Conservation (phyloP, 2,888 invertebrate species). For the Sinohyriopsis cumingii region DNA sequence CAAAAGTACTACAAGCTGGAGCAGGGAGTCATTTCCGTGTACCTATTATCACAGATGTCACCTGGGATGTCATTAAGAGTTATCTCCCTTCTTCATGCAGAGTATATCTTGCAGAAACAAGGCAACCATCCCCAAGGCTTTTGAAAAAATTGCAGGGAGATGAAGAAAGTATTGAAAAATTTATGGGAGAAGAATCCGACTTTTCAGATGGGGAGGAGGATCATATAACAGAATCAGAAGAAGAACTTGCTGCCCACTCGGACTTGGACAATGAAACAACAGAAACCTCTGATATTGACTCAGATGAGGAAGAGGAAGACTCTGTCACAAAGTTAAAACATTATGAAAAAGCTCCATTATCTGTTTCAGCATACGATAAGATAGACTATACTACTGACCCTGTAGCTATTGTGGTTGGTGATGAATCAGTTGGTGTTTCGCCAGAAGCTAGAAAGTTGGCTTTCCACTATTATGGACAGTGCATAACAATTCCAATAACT, state of each 20-base stretch:
- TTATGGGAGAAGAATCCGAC: background rate
- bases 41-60: constrained; percentile 79
- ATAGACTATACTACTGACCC: constrained; percentile 26
- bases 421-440: constrained; percentile 92
- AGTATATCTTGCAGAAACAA: constrained; percentile 45
- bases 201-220: background rate
- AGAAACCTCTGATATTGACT: background rate
- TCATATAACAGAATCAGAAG: background rate
- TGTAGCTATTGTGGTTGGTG: constrained; percentile 85
- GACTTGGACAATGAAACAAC: constrained; percentile 5
- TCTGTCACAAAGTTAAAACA: constrained; percentile 11
- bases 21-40: constrained; percentile 89
- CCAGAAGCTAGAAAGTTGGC: constrained; percentile 79
- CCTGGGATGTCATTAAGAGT: constrained; percentile 79
- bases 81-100: constrained; percentile 71
- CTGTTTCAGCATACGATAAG: constrained; percentile 38
- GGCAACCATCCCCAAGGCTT: constrained; percentile 16
- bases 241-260: too few relatives aligned
- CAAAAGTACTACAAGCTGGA: constrained; percentile 88
- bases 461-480: constrained; percentile 76
- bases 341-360: constrained; percentile 38
- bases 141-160: constrained; percentile 13
- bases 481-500: constrained; percentile 85
- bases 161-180: constrained; percentile 2
- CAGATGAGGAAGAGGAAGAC: constrained; percentile 19